Conservation (phyloP, 2,888 invertebrate species). For the Branchellion lobata region DNA sequence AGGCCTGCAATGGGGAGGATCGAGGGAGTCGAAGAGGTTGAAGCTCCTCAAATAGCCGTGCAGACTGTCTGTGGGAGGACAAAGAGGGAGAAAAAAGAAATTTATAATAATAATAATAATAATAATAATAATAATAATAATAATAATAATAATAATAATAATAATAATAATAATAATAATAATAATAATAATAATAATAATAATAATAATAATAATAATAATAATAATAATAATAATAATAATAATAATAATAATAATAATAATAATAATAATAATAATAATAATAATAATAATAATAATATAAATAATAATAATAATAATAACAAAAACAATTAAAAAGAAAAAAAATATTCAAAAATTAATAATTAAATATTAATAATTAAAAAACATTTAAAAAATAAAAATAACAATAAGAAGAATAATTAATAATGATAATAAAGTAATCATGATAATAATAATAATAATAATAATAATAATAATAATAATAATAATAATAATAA, state of each 20-base stretch:
- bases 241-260: conserved; percentile 8
- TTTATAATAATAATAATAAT: neutral
- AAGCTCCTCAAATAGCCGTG: too few species aligned
- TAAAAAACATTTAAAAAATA: neutral
- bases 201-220: neutral
- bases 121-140: neutral
- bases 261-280: neutral
- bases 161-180: neutral
- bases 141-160: neutral
- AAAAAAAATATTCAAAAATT: neutral
- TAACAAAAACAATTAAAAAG: too few species aligned
- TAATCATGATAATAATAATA: neutral
- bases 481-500: neutral
- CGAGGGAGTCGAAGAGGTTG: too few species aligned
- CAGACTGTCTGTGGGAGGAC: too few species aligned
- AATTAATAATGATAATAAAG: neutral
- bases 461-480: neutral
- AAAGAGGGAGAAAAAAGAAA: neutral
- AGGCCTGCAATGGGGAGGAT: too few species aligned
- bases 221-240: neutral
- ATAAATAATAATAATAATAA: too few species aligned
- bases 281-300: too few species aligned
- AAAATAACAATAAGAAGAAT: neutral
- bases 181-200: neutral
- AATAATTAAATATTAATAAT: neutral